These are phyloP conservation scores for Tragelaphus strepsiceros DNA, from an alignment of 2,113 vertebrate genomes.

Conservation along the genomic window DNA sequence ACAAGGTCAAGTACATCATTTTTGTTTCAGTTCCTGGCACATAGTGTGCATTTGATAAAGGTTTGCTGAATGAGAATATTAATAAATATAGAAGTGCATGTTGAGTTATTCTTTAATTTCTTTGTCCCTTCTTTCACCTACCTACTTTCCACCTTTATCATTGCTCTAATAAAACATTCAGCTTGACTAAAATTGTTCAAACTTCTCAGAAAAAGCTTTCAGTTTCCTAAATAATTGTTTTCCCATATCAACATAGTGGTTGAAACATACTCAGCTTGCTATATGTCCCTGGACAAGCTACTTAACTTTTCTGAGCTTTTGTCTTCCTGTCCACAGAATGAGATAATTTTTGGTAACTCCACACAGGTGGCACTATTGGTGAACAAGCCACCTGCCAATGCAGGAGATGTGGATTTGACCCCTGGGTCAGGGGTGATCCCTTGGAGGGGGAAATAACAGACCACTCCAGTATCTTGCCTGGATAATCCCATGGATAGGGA, in stretches of 20 bases:
- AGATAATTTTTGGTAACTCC: not conserved
- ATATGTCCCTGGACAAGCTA: not conserved
- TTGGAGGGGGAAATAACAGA: not conserved
- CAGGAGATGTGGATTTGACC: not conserved
- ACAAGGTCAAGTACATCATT: slow-evolving; percentile 29
- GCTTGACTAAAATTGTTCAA: not conserved
- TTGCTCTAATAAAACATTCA: not conserved
- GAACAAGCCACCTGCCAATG: not conserved
- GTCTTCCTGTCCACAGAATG: not conserved
- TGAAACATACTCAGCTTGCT: not conserved
- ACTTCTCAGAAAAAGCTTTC: not conserved
- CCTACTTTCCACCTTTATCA: not conserved
- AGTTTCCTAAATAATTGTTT: not conserved
- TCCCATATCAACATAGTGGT: not conserved
- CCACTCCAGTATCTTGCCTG: not conserved
- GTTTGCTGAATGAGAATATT: slow-evolving; percentile 11
- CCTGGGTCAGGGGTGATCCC: not conserved
- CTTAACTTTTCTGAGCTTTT: not conserved
- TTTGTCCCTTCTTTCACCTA: not conserved
- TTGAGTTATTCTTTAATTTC: not conserved
- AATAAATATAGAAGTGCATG: not conserved
- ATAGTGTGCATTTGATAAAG: not conserved
- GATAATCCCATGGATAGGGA: not conserved
- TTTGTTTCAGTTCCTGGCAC: not conserved
- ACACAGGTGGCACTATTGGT: not conserved